These are phyloP conservation scores for Morone saxatilis DNA, from an alignment of 2,113 vertebrate species.

Conservation along the genomic window DNA sequence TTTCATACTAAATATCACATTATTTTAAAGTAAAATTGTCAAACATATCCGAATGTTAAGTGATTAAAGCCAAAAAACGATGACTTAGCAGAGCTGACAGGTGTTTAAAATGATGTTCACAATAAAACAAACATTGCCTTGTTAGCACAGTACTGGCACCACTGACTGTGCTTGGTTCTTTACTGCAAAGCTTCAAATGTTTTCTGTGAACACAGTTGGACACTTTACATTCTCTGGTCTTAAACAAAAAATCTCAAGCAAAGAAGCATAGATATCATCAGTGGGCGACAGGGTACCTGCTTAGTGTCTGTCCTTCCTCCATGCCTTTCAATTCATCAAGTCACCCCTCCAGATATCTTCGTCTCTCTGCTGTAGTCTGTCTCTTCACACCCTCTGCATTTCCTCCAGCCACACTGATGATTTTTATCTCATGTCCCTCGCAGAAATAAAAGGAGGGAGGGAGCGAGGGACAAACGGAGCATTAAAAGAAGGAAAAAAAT, in stretches of 20 bases:
- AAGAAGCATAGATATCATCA: slow-evolving; percentile 28
- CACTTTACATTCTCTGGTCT: background rate
- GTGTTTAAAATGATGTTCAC: background rate
- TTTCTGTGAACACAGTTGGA: slow-evolving; percentile 7
- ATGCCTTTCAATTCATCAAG: slow-evolving; percentile 43
- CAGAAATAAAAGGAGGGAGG: slow-evolving; percentile 44
- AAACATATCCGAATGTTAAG: background rate
- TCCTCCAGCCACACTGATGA: slow-evolving; percentile 46
- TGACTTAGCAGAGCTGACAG: background rate
- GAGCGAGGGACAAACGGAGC: background rate
- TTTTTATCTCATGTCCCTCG: slow-evolving; percentile 52
- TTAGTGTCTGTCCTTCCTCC: slow-evolving; percentile 17
- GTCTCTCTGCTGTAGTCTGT: slow-evolving; percentile 23
- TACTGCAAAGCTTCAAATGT: slow-evolving; percentile 4
- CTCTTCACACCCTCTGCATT: slow-evolving; percentile 34
- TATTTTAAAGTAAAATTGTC: too few species aligned
- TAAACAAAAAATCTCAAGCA: slow-evolving; percentile 19
- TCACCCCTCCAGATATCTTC: slow-evolving; percentile 54
- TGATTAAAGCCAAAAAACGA: background rate
- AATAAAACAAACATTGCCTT: background rate
- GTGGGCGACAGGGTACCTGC: slow-evolving; percentile 15
- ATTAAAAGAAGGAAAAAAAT: background rate
- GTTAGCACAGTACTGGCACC: background rate
- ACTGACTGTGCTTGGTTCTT: background rate
- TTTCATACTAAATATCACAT: too few species aligned